Evolutionary conservation across 2,888 invertebrate species (phyloP), one percentile per base, ranked within the genome.

Genomic region (Rhingia campestris): DNA sequence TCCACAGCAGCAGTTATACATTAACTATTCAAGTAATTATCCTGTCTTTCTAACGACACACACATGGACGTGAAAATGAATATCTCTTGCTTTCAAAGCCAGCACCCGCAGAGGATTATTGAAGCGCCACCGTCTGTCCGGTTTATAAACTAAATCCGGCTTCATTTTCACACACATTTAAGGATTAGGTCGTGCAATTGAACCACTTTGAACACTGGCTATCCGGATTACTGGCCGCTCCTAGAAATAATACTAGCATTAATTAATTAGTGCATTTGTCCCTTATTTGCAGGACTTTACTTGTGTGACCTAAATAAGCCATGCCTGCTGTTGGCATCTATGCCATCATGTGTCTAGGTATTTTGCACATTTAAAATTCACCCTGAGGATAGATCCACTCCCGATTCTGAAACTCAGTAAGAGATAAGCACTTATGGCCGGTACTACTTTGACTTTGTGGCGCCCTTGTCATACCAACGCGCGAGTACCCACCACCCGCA

Each of bases 1-100:
- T 7, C 63, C 33, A 12, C 75, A 66, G 35, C 35, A 35, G 51
- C 39, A 35, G n/a, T 35, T 33, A 70, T 63, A 64, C 70, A 77
- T 77, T 77, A 77, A 64, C 53, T 63, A 69, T 63, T 77, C 70
- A 77, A 77, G 70, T 77, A 70, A 77, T 77, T 70, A 70, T 69
- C 63, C 63, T 56, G 70, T 70, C 63, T 49, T 58, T 70, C 70
- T 56, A 47, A 63, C 41, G 12, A 12, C 69, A 35, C 69, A 10
- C 33, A 9, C 22, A 12, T 35, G 35, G 6, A 22, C 9, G 12
- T 49, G 33, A 37, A 56, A 54, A 14, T 10, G 75, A 61, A 77
- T 63, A 66, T 69, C 56, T 35, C 61, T n/a, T 54, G 69, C 33
- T 54, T 49, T 61, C 63, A 77, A 70, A 77, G 63, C 37, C 47